phyloP scores from a whole-genome alignment of 1,140 invertebrate genomes.

The Theocolax elegans region DNA sequence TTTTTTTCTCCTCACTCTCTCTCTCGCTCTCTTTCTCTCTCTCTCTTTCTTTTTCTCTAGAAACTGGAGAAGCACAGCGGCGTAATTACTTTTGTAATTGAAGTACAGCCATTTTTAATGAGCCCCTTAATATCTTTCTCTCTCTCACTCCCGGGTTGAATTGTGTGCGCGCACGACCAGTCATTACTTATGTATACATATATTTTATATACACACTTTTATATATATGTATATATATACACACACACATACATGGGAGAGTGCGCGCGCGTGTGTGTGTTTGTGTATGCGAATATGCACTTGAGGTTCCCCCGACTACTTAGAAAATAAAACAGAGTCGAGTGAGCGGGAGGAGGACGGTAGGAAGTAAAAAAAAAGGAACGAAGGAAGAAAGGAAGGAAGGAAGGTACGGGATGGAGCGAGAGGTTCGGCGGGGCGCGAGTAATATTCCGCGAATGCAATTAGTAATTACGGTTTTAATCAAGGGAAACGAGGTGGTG shows the following conservation, averaged over 20 bases:
- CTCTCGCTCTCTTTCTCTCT: slow-evolving; percentile 1
- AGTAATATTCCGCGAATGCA: slow-evolving; percentile 9
- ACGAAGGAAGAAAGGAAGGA: too few relatives aligned
- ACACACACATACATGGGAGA: too few relatives aligned
- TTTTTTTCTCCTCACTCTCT: slow-evolving; percentile 14
- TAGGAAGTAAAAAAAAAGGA: too few relatives aligned
- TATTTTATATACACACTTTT: slow-evolving; percentile 1
- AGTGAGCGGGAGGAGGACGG: too few relatives aligned
- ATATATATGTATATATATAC: too few relatives aligned
- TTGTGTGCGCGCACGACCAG: slow-evolving; percentile 8
- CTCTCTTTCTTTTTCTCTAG: slow-evolving; percentile 20
- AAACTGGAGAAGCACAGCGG: slow-evolving; percentile 18
- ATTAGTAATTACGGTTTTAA: slow-evolving; percentile 4
- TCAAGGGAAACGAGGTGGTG: neutral
- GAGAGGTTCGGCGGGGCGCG: too few relatives aligned
- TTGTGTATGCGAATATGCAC: too few relatives aligned
- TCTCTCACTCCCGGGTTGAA: neutral
- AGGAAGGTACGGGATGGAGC: too few relatives aligned
- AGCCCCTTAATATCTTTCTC: slow-evolving; percentile 17
- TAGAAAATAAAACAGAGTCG: slow-evolving; percentile 6
- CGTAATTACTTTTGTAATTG: slow-evolving; percentile 37
- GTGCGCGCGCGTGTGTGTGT: too few relatives aligned
- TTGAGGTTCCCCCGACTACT: neutral
- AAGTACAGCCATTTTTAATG: slow-evolving; percentile 36
- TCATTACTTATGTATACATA: slow-evolving; percentile 19